Conservation (phyloP, 2,888 invertebrate genomes). For the Machimus rusticus region DNA sequence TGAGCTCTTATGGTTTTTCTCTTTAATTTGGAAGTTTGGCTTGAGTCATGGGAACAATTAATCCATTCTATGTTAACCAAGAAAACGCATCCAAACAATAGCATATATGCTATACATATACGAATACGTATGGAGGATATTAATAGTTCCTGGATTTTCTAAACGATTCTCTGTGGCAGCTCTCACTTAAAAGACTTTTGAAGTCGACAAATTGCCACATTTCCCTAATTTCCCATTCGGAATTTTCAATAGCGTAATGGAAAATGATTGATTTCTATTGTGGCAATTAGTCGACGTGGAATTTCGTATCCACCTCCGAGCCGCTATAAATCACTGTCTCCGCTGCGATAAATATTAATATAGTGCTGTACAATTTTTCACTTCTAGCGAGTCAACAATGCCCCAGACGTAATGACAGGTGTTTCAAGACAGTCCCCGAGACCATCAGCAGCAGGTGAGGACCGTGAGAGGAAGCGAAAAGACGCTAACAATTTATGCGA, state of each 20-base stretch:
- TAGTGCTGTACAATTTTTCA: neutral
- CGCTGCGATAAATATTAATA: slow-evolving; percentile 23
- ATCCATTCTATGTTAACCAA: neutral
- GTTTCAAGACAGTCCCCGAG: neutral
- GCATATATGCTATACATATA: neutral
- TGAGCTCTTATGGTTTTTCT: neutral
- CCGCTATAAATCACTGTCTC: slow-evolving; percentile 13
- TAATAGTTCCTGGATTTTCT: neutral
- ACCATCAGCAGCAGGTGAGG: neutral
- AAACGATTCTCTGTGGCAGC: neutral
- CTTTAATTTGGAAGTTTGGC: neutral
- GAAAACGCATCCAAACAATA: neutral
- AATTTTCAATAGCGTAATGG: neutral
- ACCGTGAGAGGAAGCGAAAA: neutral
- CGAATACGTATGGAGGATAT: neutral
- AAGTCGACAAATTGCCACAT: slow-evolving; percentile 1
- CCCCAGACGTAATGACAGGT: slow-evolving; percentile 15
- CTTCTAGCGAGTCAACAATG: neutral
- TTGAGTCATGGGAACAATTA: neutral
- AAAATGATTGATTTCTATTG: slow-evolving; percentile 34
- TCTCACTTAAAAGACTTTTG: neutral
- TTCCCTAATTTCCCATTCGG: neutral
- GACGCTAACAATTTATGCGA: neutral
- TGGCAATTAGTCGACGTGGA: slow-evolving; percentile 1
- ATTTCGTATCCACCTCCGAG: neutral